A percentile compares a stretch with the other conserved stretches of the same genome.
phyloP scores from a whole-genome alignment of 2,888 invertebrate species.

The Craniophora ligustri region DNA sequence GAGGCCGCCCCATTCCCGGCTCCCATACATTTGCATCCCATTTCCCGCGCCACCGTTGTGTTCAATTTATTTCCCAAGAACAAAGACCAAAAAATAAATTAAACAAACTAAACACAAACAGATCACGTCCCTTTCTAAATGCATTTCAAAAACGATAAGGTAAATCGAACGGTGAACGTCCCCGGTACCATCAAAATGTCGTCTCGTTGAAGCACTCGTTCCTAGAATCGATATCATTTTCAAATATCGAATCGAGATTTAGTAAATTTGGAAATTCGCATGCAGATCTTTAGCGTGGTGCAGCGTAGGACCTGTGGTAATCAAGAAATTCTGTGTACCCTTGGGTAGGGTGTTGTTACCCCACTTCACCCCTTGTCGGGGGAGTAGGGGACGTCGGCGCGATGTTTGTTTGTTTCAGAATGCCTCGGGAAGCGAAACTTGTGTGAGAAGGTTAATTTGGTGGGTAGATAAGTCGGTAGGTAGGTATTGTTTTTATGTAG shows the following conservation, averaged over 20 bases:
- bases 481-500: conserved; percentile 56
- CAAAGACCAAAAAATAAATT: conserved; percentile 53
- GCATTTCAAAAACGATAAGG: conserved; percentile 66
- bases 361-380: conserved; percentile 50
- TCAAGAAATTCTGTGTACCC: conserved; percentile 66
- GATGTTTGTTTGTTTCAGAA: conserved; percentile 66
- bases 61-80: conserved; percentile 38
- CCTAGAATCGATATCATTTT: conserved; percentile 71
- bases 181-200: conserved; percentile 70
- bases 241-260: conserved; percentile 74
- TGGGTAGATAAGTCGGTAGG: conserved; percentile 66
- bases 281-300: conserved; percentile 76
- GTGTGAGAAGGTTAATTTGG: conserved; percentile 65
- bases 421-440: conserved; percentile 62
- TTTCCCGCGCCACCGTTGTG: conserved; percentile 19
- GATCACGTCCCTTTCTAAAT: conserved; percentile 69
- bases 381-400: conserved; percentile 51
- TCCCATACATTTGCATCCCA: conserved; percentile 47
- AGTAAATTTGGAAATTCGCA: conserved; percentile 81
- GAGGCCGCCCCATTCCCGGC: conserved; percentile 14
- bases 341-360: conserved; percentile 49
- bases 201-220: conserved; percentile 65
- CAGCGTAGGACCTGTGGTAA: conserved; percentile 68
- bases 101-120: conserved; percentile 53
- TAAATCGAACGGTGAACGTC: conserved; percentile 66